Evolutionary conservation across 2,888 invertebrate species (phyloP).

Genomic region (Polia nebulosa): DNA sequence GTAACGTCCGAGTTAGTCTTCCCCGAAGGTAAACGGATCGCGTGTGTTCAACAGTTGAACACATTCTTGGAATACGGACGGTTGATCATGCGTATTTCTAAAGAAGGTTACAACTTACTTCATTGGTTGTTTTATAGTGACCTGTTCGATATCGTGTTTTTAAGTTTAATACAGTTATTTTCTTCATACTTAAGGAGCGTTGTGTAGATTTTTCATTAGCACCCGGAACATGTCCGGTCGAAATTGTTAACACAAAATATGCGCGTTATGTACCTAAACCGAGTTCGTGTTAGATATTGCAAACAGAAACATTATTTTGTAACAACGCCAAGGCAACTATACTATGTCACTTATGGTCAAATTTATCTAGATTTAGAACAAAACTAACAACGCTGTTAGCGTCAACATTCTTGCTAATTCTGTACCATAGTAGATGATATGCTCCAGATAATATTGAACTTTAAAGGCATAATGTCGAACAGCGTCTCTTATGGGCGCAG

Average conservation of each 20-base stretch:
- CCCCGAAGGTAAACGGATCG: conserved; percentile 75
- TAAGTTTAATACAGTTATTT: conserved; percentile 5
- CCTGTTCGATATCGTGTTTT: conserved; percentile 24
- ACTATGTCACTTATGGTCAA: conserved; percentile 10
- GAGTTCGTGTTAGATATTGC: not conserved
- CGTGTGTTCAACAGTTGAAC: conserved; percentile 69
- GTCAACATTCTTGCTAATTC: conserved; percentile 18
- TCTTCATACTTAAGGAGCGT: conserved; percentile 9
- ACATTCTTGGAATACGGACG: conserved; percentile 70
- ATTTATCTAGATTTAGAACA: conserved; percentile 7
- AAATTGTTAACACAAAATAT: conserved; percentile 4
- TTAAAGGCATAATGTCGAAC: conserved; percentile 65
- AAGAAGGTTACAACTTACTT: conserved; percentile 52
- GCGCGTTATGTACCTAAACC: no score
- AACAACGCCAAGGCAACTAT: not conserved
- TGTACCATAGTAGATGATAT: conserved; percentile 34
- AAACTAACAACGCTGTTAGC: conserved; percentile 7
- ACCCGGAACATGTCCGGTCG: conserved; percentile 4
- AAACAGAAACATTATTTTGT: conserved; percentile 3
- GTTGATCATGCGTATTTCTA: conserved; percentile 56
- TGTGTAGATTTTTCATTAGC: conserved; percentile 31
- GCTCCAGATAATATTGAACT: conserved; percentile 50
- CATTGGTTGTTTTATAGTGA: conserved; percentile 24
- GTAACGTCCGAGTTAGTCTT: conserved; percentile 65
- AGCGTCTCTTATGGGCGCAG: conserved; percentile 76